Evolutionary conservation across 2,113 vertebrate species (phyloP).

Genomic region (Tragelaphus strepsiceros): DNA sequence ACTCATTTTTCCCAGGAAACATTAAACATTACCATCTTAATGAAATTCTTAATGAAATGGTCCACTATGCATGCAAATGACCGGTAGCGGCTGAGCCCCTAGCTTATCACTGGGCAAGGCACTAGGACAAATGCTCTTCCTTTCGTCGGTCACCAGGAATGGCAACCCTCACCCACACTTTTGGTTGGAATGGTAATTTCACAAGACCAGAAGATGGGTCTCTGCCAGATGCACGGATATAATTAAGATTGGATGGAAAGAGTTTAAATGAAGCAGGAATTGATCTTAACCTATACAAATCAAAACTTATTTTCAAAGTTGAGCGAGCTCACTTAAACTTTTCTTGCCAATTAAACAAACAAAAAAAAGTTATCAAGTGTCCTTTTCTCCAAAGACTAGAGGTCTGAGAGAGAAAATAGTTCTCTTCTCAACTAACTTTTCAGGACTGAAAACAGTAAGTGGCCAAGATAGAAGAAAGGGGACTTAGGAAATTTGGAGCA

Average conservation of each 20-base stretch:
- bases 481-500: background rate
- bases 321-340: conserved; percentile 17
- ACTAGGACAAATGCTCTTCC: conserved; percentile 71
- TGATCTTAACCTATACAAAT: background rate
- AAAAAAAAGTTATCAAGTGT: conserved; percentile 20
- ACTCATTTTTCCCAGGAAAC: conserved; percentile 87
- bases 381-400: background rate
- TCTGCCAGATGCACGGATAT: background rate
- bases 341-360: conserved; percentile 35
- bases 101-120: conserved; percentile 75
- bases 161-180: conserved; percentile 38
- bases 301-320: conserved; percentile 45
- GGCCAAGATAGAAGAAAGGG: background rate
- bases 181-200: conserved; percentile 32
- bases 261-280: conserved; percentile 34
- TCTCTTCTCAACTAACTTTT: background rate
- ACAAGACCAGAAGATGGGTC: background rate
- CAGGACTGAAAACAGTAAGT: background rate
- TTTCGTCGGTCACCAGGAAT: conserved; percentile 69
- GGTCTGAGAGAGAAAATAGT: conserved; percentile 9
- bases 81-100: conserved; percentile 65
- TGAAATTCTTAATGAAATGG: conserved; percentile 88
- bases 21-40: conserved; percentile 89
- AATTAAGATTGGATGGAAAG: background rate
- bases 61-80: conserved; percentile 86